These are phyloP conservation scores for Drosophila mayri DNA, from an alignment of 1,140 invertebrate species.

Conservation along the genomic window DNA sequence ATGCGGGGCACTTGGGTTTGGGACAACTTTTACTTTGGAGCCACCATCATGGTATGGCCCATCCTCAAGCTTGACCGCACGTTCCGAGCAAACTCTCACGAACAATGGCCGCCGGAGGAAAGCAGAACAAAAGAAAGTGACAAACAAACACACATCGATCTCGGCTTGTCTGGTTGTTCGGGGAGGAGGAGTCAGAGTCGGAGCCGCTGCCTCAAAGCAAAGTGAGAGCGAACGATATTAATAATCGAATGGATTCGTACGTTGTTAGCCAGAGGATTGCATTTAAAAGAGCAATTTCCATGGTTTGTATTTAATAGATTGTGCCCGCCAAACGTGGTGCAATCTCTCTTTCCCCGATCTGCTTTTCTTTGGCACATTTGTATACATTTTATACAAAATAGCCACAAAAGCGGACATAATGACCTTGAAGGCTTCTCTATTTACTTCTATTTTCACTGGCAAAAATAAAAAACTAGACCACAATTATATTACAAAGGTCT, in stretches of 20 bases:
- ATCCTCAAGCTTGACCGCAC: conserved; percentile 57
- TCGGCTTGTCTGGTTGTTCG: not conserved
- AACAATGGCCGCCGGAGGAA: conserved; percentile 39
- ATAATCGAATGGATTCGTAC: conserved; percentile 40
- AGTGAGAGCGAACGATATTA: conserved; percentile 59
- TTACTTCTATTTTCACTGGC: conserved; percentile 29
- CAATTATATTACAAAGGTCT: conserved; percentile 39
- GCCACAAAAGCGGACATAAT: conserved; percentile 8
- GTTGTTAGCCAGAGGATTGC: conserved; percentile 31
- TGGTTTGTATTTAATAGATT: conserved; percentile 52
- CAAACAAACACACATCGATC: conserved; percentile 32
- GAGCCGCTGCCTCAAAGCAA: conserved; percentile 24
- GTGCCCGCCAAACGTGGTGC: not conserved
- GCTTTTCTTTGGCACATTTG: conserved; percentile 26
- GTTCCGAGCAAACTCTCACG: conserved; percentile 48
- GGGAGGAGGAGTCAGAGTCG: conserved; percentile 17
- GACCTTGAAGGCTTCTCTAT: conserved; percentile 31
- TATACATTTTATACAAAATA: not conserved
- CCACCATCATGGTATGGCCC: not conserved
- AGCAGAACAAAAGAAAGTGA: conserved; percentile 77
- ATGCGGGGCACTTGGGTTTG: conserved; percentile 12
- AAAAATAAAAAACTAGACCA: conserved; percentile 40
- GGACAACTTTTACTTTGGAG: conserved; percentile 56
- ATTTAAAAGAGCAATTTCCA: conserved; percentile 44
- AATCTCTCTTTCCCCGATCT: conserved; percentile 17